A percentile compares a stretch with the other conserved stretches of the same genome.
Conservation (phyloP, 1,140 invertebrate genomes). For the Drosophila burlai region DNA sequence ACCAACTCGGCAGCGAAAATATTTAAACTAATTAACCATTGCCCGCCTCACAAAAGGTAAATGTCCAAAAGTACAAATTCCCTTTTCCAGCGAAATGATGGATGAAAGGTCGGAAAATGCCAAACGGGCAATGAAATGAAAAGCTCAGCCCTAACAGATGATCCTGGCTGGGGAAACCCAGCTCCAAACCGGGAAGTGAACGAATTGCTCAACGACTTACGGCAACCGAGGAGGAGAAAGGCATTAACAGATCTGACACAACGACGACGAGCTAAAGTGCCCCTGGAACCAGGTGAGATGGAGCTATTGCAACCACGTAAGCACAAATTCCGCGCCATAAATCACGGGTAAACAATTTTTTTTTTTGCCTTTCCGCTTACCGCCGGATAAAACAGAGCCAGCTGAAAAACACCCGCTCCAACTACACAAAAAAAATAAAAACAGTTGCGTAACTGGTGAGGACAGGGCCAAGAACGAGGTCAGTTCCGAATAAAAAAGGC, state of each 20-base stretch:
- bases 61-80: constrained; percentile 10
- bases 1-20: background rate
- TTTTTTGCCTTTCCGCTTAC: constrained; percentile 26
- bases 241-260: constrained; percentile 42
- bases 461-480: constrained; percentile 48
- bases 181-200: constrained; percentile 14
- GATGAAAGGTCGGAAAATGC: constrained; percentile 15
- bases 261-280: constrained; percentile 47
- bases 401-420: constrained; percentile 30
- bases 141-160: constrained; percentile 38
- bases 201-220: constrained; percentile 30
- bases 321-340: constrained; percentile 79
- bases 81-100: constrained; percentile 9
- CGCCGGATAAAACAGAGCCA: constrained; percentile 40
- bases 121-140: constrained; percentile 25
- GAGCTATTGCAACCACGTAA: constrained; percentile 53
- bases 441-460: constrained; percentile 71
- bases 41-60: background rate
- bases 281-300: constrained; percentile 40
- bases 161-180: constrained; percentile 6
- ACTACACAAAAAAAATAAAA: constrained; percentile 2
- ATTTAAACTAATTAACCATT: constrained; percentile 5
- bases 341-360: constrained; percentile 73
- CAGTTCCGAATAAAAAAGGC: constrained; percentile 20
- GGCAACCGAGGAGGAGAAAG: constrained; percentile 9